A percentile compares a stretch with the other conserved stretches of the same genome.
Conservation (phyloP, 2,888 invertebrate species). For the Eupithecia dodoneata region DNA sequence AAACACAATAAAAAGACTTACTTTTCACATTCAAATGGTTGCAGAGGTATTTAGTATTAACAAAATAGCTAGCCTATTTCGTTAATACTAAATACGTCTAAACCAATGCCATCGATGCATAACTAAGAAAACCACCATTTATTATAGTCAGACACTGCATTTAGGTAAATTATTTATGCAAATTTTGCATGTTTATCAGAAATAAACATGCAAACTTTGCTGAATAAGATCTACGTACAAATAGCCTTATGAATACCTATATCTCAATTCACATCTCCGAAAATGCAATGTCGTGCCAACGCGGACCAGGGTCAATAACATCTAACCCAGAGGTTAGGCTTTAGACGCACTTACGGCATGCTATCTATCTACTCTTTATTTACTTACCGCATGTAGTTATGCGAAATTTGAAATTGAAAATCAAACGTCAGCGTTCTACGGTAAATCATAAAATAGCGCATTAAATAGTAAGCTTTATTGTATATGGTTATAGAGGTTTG, state of each 20-base stretch:
- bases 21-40: background rate
- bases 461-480: slow-evolving; percentile 63
- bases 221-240: background rate
- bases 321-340: slow-evolving; percentile 26
- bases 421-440: slow-evolving; percentile 51
- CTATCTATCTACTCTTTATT: slow-evolving; percentile 14
- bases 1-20: background rate
- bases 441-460: slow-evolving; percentile 46
- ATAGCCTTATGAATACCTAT: slow-evolving; percentile 10
- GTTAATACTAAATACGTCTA: background rate
- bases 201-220: background rate
- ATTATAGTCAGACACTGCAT: background rate
- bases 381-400: slow-evolving; percentile 46
- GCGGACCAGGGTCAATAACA: slow-evolving; percentile 40
- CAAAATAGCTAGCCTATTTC: no score
- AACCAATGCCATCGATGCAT: background rate
- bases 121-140: background rate
- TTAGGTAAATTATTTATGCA: background rate
- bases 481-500: slow-evolving; percentile 56
- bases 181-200: slow-evolving; percentile 4
- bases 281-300: slow-evolving; percentile 17
- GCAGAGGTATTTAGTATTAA: background rate
- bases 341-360: slow-evolving; percentile 19
- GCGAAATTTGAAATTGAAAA: slow-evolving; percentile 57
- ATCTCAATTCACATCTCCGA: slow-evolving; percentile 8